Evolutionary conservation across 2,888 invertebrate genomes (phyloP), one percentile per base, ranked within the genome.

Genomic region (Volucella inflata): DNA sequence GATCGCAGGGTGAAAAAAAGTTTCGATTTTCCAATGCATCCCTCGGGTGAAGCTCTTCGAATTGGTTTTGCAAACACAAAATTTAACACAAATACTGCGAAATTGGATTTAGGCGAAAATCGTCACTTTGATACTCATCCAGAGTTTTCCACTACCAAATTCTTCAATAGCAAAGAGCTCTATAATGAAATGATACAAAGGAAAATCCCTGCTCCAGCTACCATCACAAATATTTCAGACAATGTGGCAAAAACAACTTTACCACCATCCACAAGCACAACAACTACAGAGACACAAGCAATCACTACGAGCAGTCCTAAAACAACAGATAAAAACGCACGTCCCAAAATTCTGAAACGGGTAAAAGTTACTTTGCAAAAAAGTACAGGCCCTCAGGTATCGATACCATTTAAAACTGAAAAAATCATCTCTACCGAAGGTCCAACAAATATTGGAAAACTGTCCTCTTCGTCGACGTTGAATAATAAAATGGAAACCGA

Each of bases 141-240:
- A 0, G 92, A 92, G 72, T 92, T 92, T 82, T 92, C 92, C 2
- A 92, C 92, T 14, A 92, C 92, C 11, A 92, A 92, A 88, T 92
- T 92, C 87, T 92, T 92, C 88, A 92, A 92, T 80, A 92, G 91
- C 89, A 91, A 91, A 78, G 92, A 92, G 87, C 78, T 92, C 74
- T 91, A 92, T 88, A 92, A 90, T 88, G 91, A 92, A 88, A 90
- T 92, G 91, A 88, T 91, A 85, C 89, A 89, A 75, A 51, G 70
- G 46, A 71, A 59, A 30, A 67, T 64, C 42, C 60, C 74, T 10
- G 62, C 62, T 2, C 60, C 71, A 4, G 67, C 44, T 16, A 74
- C 84, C 17, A 60, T 70, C 10, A 64, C 75, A 44, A 14, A 51
- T 40, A 42, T 71, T 59, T 62, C 80, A 42, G 60, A 72, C 12